Base-by-base conservation (phyloP, 2,113 vertebrate genomes). In the Coptodon rendalli region DNA sequence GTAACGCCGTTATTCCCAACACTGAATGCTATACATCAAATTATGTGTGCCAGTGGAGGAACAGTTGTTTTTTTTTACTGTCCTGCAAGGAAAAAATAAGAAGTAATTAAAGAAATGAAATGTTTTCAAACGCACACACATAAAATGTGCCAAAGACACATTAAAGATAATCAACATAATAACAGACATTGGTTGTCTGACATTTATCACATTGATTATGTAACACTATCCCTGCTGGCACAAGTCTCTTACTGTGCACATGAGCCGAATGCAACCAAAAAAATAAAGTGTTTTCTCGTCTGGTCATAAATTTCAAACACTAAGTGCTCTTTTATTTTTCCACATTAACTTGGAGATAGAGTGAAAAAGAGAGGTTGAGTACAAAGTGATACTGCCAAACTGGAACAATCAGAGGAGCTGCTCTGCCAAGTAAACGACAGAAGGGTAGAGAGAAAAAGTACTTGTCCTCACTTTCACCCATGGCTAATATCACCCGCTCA, bases 391-490 rank as follows among this genome's bases (percentile, higher is more conserved):
- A 79, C 89, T 93, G 93, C 94, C 91, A 94, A 94, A 91, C 92
- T 93, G 93, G 83, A 94, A 94, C 92, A 95, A 95, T 94, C 93
- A 86, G 76, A 87, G 81, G 24, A 92, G 88, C 84, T 36, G 53
- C 73, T 84, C 85, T 96, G 94, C 95, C 94, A 95, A 95, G 59
- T 83, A 90, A 93, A 91, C 89, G 94, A 95, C 94, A 95, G 92
- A 93, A 92, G 92, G 88, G 81, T 87, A 78, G 86, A 92, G 92
- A 93, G 91, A 95, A 93, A 84, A 95, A 94, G 88, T 38, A 89
- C 92, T 93, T 94, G 94, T 95, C 95, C 95, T 94, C 93, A 61
- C 90, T 89, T 93, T 95, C 94, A 95, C 95, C 94, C 94, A 48
- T 86, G 68, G 87, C 90, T 94, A 94, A 92, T 92, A 94, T 95